These are phyloP conservation scores for Chrysodeixis includens DNA, from an alignment of 2,888 invertebrate genomes.

Conservation along the genomic window DNA sequence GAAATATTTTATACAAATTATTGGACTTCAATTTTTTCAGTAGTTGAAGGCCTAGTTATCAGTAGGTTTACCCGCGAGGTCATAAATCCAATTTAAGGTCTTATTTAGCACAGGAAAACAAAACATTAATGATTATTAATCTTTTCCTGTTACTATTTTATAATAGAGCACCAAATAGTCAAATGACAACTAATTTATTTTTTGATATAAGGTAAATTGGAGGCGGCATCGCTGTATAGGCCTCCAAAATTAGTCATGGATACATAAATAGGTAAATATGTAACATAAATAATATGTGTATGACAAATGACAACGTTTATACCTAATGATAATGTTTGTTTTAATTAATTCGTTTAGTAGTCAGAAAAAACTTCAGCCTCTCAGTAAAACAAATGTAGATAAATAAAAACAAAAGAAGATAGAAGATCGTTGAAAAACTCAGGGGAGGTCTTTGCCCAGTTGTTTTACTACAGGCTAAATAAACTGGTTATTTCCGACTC, in stretches of 20 bases:
- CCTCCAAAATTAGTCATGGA: slow-evolving; percentile 24
- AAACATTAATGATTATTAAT: not conserved
- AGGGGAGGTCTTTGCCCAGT: no score
- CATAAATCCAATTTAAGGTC: not conserved
- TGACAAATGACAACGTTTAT: no score
- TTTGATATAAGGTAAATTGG: slow-evolving; percentile 29
- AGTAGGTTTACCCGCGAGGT: no score
- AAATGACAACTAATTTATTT: slow-evolving; percentile 13
- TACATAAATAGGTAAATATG: slow-evolving; percentile 8
- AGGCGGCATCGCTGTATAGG: slow-evolving; percentile 2
- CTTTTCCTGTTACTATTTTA: slow-evolving; percentile 24
- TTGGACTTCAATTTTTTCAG: slow-evolving; percentile 30
- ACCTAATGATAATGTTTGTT: no score
- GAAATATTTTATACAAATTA: slow-evolving; percentile 46
- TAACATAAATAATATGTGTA: not conserved
- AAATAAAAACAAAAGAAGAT: no score
- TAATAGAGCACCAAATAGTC: slow-evolving; percentile 2
- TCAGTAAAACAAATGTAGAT: no score
- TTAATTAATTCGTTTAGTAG: no score
- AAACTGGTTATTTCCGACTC: no score
- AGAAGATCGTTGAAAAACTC: no score
- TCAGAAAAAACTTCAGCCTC: no score
- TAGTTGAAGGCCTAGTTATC: slow-evolving; percentile 12
- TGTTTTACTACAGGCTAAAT: no score
- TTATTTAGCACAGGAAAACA: not conserved